phyloP scores from a whole-genome alignment of 1,140 invertebrate species.

The Drosophila carrolli region DNA sequence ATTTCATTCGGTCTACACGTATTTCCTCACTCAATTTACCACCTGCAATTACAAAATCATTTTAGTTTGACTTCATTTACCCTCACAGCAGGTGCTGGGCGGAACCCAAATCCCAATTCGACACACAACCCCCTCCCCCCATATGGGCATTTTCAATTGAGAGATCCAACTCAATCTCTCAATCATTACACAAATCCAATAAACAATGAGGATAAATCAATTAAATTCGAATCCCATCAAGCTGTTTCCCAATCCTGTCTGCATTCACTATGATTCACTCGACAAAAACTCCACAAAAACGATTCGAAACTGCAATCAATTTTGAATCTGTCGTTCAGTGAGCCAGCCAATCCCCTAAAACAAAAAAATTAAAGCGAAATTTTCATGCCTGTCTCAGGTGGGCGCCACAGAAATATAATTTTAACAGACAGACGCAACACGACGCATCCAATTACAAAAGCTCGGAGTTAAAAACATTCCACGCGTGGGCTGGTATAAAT shows the following conservation, averaged over 20 bases:
- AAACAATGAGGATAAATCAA: slow-evolving; percentile 72
- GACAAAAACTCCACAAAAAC: slow-evolving; percentile 12
- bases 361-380: slow-evolving; percentile 42
- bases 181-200: slow-evolving; percentile 67
- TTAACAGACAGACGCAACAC: slow-evolving; percentile 34
- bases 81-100: slow-evolving; percentile 42
- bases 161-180: slow-evolving; percentile 49
- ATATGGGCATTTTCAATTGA: slow-evolving; percentile 35
- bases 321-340: slow-evolving; percentile 45
- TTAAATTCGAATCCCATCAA: slow-evolving; percentile 68
- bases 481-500: slow-evolving; percentile 62
- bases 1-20: not conserved
- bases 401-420: slow-evolving; percentile 51
- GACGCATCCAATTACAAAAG: slow-evolving; percentile 76
- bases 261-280: slow-evolving; percentile 56
- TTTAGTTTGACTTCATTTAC: slow-evolving; percentile 49
- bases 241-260: slow-evolving; percentile 33
- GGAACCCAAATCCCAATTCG: slow-evolving; percentile 7
- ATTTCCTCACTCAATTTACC: slow-evolving; percentile 26
- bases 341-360: slow-evolving; percentile 60
- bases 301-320: slow-evolving; percentile 53
- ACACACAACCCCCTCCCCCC: slow-evolving; percentile 25
- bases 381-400: slow-evolving; percentile 41
- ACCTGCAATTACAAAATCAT: slow-evolving; percentile 53
- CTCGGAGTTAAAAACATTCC: slow-evolving; percentile 22